These are phyloP conservation scores for Hycleus cichorii DNA, from an alignment of 1,140 invertebrate genomes.

Conservation along the genomic window DNA sequence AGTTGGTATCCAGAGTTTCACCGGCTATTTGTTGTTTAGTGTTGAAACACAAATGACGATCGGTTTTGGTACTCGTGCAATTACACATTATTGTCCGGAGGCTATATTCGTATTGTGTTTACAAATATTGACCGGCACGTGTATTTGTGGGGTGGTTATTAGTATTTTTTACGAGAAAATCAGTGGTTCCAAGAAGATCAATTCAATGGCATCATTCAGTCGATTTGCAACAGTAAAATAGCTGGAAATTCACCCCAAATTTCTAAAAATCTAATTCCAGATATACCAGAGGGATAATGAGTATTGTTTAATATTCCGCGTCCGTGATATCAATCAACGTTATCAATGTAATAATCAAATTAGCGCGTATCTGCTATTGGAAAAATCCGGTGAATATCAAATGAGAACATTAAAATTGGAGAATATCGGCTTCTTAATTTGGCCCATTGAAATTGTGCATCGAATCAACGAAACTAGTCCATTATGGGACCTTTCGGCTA, in stretches of 20 bases:
- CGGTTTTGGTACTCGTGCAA: constrained; percentile 64
- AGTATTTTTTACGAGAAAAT: constrained; percentile 56
- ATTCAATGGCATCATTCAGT: constrained; percentile 50
- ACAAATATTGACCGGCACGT: constrained; percentile 51
- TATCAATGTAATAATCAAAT: constrained; percentile 52
- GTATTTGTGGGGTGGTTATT: constrained; percentile 49
- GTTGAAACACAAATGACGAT: constrained; percentile 58
- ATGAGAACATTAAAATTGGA: constrained; percentile 30
- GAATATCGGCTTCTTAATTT: constrained; percentile 47
- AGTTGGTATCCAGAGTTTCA: constrained; percentile 35
- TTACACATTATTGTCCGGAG: constrained; percentile 77
- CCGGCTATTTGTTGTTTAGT: constrained; percentile 52
- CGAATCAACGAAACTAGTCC: constrained; percentile 53
- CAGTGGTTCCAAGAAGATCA: constrained; percentile 46
- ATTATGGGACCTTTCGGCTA: constrained; percentile 47
- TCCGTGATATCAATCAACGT: constrained; percentile 50
- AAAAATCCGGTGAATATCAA: constrained; percentile 27
- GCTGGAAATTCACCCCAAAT: neutral
- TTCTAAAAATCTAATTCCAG: constrained; percentile 32
- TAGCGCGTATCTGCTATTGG: constrained; percentile 47
- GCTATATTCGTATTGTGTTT: constrained; percentile 64
- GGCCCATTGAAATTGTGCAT: constrained; percentile 58
- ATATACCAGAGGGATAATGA: constrained; percentile 53
- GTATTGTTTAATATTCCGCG: constrained; percentile 53
- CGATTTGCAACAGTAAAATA: constrained; percentile 50